Evolutionary conservation across 2,888 invertebrate species (phyloP).

Genomic region (Mylabris sibirica): DNA sequence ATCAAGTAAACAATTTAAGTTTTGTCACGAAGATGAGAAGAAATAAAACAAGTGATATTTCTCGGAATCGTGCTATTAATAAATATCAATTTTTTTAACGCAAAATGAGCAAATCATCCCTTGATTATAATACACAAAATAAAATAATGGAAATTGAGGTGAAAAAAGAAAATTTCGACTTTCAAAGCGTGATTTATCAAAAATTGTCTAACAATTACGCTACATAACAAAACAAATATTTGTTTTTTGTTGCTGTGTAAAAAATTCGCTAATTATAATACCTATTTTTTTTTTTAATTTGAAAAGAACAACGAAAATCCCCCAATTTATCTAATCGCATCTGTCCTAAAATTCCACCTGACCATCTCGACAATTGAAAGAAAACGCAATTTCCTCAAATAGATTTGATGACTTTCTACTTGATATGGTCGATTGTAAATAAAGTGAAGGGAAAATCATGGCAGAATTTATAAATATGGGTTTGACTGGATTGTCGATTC

Average conservation of each 20-base stretch:
- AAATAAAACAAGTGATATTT: not conserved
- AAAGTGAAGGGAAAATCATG: conserved; percentile 60
- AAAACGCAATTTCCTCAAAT: not conserved
- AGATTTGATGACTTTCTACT: conserved; percentile 38
- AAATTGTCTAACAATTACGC: too few relatives aligned
- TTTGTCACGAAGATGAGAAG: not conserved
- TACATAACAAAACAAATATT: not conserved
- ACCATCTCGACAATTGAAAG: not conserved
- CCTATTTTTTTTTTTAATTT: not conserved
- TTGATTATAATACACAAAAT: not conserved
- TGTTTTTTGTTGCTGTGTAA: not conserved
- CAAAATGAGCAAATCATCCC: not conserved
- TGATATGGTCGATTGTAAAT: conserved; percentile 54
- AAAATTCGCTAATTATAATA: not conserved
- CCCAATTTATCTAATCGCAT: not conserved
- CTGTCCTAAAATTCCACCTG: not conserved
- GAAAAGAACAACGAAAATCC: not conserved
- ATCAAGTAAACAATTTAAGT: not conserved
- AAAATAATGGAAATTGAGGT: not conserved
- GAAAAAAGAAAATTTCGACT: conserved; percentile 4
- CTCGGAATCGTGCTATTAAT: not conserved
- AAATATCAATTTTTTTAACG: not conserved
- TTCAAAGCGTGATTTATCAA: conserved; percentile 1
- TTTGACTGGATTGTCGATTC: conserved; percentile 53
- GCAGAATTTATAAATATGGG: conserved; percentile 60